phyloP scores from a whole-genome alignment of 1,140 invertebrate genomes.

The Spodoptera litura region DNA sequence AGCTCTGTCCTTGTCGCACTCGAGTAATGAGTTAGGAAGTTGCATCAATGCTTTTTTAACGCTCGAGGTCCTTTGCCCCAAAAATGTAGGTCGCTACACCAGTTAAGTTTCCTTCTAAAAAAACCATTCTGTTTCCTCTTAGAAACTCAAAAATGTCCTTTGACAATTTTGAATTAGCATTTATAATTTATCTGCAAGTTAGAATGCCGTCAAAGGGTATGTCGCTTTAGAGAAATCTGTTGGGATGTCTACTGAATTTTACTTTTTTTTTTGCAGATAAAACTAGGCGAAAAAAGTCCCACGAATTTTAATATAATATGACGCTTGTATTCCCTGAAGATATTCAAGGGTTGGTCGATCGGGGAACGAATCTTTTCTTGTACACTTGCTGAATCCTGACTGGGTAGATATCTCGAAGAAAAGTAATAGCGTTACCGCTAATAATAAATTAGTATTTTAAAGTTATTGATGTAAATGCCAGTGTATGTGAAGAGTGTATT shows the following conservation, averaged over 20 bases:
- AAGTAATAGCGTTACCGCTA: too few species aligned
- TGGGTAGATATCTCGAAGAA: not conserved
- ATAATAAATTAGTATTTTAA: too few species aligned
- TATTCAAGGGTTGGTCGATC: too few species aligned
- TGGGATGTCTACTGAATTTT: conserved; percentile 3
- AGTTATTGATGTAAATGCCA: too few species aligned
- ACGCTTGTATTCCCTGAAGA: too few species aligned
- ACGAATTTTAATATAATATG: too few species aligned
- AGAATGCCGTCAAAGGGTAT: not conserved
- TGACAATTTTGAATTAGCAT: conserved; percentile 39
- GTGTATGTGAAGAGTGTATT: too few species aligned
- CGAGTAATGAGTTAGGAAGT: conserved; percentile 38
- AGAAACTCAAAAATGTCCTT: conserved; percentile 36
- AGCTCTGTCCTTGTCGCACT: conserved; percentile 52
- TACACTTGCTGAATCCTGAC: too few species aligned
- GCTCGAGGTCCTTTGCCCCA: conserved; percentile 48
- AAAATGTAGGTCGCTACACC: conserved; percentile 57
- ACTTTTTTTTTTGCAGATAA: not conserved
- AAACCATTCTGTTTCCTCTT: conserved; percentile 26
- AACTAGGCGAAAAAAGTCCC: not conserved
- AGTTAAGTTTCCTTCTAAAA: conserved; percentile 46
- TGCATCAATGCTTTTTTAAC: conserved; percentile 56
- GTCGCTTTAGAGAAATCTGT: not conserved
- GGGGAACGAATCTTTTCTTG: too few species aligned
- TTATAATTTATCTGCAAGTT: conserved; percentile 31